phyloP scores from a whole-genome alignment of 2,888 invertebrate species.

The Leucoptera coffeella region DNA sequence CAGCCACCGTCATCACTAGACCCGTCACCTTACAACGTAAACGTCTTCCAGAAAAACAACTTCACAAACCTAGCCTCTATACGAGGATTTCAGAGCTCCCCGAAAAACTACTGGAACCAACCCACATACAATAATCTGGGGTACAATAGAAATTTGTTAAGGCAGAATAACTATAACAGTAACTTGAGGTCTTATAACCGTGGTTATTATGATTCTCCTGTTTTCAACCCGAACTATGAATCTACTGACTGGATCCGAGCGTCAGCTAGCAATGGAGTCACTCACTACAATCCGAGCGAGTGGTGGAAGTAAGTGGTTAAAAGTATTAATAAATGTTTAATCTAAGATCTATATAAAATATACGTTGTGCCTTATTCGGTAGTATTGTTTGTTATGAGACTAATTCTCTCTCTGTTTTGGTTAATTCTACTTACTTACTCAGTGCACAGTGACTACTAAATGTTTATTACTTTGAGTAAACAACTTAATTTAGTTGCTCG shows the following conservation, averaged over 20 bases:
- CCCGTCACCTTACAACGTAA: constrained; percentile 31
- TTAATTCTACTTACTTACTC: too few species aligned
- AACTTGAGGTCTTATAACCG: constrained; percentile 17
- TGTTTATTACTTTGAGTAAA: too few species aligned
- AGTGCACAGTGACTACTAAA: too few species aligned
- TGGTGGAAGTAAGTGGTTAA: constrained; percentile 66
- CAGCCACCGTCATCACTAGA: constrained; percentile 32
- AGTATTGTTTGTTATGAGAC: too few species aligned
- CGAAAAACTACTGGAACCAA: constrained; percentile 21
- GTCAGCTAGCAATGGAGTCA: constrained; percentile 25
- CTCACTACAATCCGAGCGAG: constrained; percentile 52
- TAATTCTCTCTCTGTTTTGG: too few species aligned
- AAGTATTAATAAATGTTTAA: too few species aligned
- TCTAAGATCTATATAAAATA: too few species aligned
- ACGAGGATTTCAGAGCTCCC: constrained; percentile 22
- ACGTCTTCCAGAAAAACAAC: constrained; percentile 27
- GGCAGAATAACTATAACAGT: constrained; percentile 12
- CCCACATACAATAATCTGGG: constrained; percentile 18
- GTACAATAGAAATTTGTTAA: constrained; percentile 22
- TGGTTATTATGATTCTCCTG: too few species aligned
- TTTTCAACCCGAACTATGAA: constrained; percentile 24
- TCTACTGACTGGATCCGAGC: constrained; percentile 25
- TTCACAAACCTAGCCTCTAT: constrained; percentile 30
- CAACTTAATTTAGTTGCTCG: too few species aligned
- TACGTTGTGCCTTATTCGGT: too few species aligned